phyloP scores from a whole-genome alignment of 2,113 vertebrate genomes.

The Atrichornis clamosus region DNA sequence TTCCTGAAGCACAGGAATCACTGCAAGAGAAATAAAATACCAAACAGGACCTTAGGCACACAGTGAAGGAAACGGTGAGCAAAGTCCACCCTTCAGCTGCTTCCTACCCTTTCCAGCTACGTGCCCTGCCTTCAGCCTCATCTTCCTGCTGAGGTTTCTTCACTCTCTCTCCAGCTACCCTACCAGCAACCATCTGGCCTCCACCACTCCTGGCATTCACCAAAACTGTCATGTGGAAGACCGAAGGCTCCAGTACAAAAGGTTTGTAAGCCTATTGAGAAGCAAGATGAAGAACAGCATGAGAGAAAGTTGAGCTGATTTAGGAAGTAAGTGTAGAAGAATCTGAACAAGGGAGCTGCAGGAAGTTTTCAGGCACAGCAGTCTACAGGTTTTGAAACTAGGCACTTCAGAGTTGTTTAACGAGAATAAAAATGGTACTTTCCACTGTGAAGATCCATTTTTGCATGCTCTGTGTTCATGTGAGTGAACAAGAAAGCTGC shows the following conservation, averaged over 20 bases:
- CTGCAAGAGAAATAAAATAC: constrained; percentile 14
- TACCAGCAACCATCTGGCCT: background rate
- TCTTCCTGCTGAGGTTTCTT: background rate
- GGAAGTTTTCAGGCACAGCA: background rate
- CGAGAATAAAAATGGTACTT: background rate
- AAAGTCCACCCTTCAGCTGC: background rate
- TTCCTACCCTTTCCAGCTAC: background rate
- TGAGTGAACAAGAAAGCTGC: background rate
- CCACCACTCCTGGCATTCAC: background rate
- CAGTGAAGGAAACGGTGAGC: background rate
- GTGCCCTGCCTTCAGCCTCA: background rate
- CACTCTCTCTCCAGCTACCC: background rate
- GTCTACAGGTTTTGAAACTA: background rate
- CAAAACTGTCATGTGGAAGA: background rate
- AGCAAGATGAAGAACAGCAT: background rate
- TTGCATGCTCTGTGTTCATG: background rate
- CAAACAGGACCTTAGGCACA: background rate
- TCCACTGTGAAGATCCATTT: background rate
- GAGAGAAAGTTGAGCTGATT: background rate
- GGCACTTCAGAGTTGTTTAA: background rate
- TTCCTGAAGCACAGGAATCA: constrained; percentile 46
- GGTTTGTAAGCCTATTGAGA: background rate
- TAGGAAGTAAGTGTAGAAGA: background rate
- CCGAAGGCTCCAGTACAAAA: background rate
- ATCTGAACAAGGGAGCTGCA: background rate